A percentile compares a stretch with the other conserved stretches of the same genome.
Conservation (phyloP, 2,888 invertebrate genomes). For the Molanna angustata region DNA sequence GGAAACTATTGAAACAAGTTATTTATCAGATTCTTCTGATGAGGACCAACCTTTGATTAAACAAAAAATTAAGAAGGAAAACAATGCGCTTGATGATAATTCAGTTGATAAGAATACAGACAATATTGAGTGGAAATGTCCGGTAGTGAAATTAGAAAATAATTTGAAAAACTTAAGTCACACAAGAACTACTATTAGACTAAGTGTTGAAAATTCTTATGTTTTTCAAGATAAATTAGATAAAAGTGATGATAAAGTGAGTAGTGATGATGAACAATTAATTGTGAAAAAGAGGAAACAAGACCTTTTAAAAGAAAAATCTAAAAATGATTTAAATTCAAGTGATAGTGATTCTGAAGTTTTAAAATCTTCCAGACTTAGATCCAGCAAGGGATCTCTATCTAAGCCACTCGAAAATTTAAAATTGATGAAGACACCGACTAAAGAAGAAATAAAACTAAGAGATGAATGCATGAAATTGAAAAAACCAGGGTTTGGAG, state of each 20-base stretch:
- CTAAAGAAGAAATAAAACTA: conserved; percentile 46
- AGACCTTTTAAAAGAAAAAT: conserved; percentile 37
- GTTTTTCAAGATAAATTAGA: conserved; percentile 27
- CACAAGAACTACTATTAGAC: conserved; percentile 6
- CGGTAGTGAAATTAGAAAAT: conserved; percentile 31
- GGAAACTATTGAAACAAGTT: conserved; percentile 35
- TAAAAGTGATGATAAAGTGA: conserved; percentile 40
- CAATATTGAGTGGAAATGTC: conserved; percentile 17
- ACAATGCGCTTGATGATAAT: background rate
- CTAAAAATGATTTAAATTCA: conserved; percentile 39
- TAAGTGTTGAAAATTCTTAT: conserved; percentile 16
- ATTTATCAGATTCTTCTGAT: conserved; percentile 48
- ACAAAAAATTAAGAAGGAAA: conserved; percentile 48
- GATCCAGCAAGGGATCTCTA: conserved; percentile 35
- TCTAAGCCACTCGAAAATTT: conserved; percentile 28
- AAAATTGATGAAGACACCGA: conserved; percentile 40
- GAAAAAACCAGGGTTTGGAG: conserved; percentile 63
- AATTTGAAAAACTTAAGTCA: conserved; percentile 16
- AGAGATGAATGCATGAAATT: conserved; percentile 40
- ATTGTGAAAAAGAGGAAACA: conserved; percentile 36
- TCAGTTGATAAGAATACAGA: conserved; percentile 11
- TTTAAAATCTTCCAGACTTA: conserved; percentile 45
- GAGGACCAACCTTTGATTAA: conserved; percentile 50
- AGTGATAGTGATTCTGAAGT: conserved; percentile 48
- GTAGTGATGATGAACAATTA: conserved; percentile 37